Evolutionary conservation across 2,113 vertebrate genomes (phyloP), one percentile per base, ranked within the genome.

Genomic region (Talpa occidentalis): DNA sequence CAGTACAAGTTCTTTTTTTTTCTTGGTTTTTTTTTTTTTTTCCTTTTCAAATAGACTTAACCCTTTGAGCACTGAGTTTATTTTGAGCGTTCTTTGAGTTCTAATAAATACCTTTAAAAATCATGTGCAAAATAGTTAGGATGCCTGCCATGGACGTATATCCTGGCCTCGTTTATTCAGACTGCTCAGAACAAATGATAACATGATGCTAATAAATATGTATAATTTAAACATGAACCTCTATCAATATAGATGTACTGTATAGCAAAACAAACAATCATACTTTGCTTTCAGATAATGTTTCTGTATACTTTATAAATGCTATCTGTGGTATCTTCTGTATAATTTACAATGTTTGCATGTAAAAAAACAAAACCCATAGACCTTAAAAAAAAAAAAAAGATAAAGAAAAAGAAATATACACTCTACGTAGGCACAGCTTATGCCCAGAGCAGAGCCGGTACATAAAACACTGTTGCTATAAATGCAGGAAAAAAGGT

Each of bases 31-130:
- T 81, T 77, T 78, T n/a, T n/a, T n/a, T 88, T 86, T 82, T 77
- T 85, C 77, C 83, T 96, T 97, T 98, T 98, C 98, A 98, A 99
- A 98, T 98, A 99, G 98, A 98, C 99, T 99, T 99, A 99, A 99
- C 99, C 99, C 99, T 99, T 99, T 99, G 99, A 99, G 99, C 99
- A 99, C 98, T 98, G 99, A 98, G 98, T 98, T 98, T 97, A 98
- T 96, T 98, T 98, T 98, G 97, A 98, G 97, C 88, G 81, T 94
- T 95, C 91, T 98, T 95, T 94, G 85, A 98, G 95, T 97, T 97
- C 95, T 98, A 98, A 99, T 98, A 99, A 98, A 98, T 98, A 98
- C 96, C 95, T 98, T 98, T 98, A 98, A 98, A 98, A 98, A 97
- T 97, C 98, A 98, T 98, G 99, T 99, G 99, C 99, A 99, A 99